Percentiles rank a stretch among this genome's conserved stretches.
These are phyloP conservation scores for Apostichopus leukothele DNA, from an alignment of 53 echinoderm and acorn worm genomes.

Conservation along the genomic window DNA sequence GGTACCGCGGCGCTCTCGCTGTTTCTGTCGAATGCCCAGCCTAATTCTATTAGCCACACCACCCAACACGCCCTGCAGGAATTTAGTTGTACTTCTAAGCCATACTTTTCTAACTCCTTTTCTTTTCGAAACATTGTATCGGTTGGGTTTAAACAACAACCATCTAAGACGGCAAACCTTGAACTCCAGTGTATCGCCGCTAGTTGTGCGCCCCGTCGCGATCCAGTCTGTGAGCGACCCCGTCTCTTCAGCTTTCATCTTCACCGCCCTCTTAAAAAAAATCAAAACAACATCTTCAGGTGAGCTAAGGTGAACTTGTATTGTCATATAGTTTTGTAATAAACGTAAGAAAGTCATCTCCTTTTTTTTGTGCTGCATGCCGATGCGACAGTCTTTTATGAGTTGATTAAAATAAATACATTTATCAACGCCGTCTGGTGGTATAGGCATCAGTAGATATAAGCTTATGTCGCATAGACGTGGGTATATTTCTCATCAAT, in stretches of 20 bases:
- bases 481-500: too few relatives aligned
- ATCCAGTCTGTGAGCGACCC: constrained; percentile 26
- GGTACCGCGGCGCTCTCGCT: constrained; percentile 32
- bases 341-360: too few relatives aligned
- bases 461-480: too few relatives aligned
- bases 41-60: constrained; percentile 52
- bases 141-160: constrained; percentile 18
- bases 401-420: too few relatives aligned
- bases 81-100: neutral
- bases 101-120: neutral
- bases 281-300: constrained; percentile 39
- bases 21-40: constrained; percentile 16
- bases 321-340: neutral
- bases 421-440: too few relatives aligned
- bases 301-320: constrained; percentile 10
- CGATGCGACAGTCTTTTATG: too few relatives aligned
- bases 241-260: constrained; percentile 32
- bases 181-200: constrained; percentile 35
- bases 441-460: too few relatives aligned
- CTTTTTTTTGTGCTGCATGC: too few relatives aligned
- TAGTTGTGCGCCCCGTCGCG: constrained; percentile 44
- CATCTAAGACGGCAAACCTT: constrained; percentile 25
- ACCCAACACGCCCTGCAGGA: constrained; percentile 51
- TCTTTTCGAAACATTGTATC: constrained; percentile 50
- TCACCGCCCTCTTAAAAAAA: constrained; percentile 9